Evolutionary conservation across 2,888 invertebrate species (phyloP).

Genomic region (Cheiracanthium punctorium): DNA sequence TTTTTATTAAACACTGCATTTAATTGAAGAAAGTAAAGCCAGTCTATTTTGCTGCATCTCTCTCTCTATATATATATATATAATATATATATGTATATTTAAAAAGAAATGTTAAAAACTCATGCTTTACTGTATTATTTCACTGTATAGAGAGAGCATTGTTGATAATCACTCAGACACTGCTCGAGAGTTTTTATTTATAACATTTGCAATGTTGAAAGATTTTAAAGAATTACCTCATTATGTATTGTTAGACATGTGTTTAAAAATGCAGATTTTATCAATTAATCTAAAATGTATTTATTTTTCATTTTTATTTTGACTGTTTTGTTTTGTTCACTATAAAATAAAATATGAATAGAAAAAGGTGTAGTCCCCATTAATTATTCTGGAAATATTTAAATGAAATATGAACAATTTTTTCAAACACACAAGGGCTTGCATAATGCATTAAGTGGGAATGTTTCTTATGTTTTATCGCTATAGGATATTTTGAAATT

Average conservation of each 20-base stretch:
- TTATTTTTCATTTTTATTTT: background rate
- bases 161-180: constrained; percentile 2
- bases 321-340: background rate
- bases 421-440: no score
- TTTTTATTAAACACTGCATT: no score
- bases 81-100: no score
- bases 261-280: background rate
- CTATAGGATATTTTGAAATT: no score
- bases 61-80: no score
- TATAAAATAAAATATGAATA: background rate
- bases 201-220: constrained; percentile 40
- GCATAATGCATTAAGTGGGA: no score
- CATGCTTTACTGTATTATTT: constrained; percentile 34
- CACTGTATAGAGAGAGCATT: constrained; percentile 14
- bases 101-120: background rate
- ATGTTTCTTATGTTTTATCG: no score
- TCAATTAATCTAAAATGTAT: background rate
- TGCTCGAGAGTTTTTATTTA: constrained; percentile 55
- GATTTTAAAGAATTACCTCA: constrained; percentile 24
- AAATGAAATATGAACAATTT: no score
- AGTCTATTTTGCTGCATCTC: no score
- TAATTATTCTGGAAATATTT: no score
- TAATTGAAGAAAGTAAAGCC: no score
- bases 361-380: background rate
- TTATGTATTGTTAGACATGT: background rate